Base-by-base conservation (phyloP, 1,140 invertebrate species). In the Triops cancriformis region DNA sequence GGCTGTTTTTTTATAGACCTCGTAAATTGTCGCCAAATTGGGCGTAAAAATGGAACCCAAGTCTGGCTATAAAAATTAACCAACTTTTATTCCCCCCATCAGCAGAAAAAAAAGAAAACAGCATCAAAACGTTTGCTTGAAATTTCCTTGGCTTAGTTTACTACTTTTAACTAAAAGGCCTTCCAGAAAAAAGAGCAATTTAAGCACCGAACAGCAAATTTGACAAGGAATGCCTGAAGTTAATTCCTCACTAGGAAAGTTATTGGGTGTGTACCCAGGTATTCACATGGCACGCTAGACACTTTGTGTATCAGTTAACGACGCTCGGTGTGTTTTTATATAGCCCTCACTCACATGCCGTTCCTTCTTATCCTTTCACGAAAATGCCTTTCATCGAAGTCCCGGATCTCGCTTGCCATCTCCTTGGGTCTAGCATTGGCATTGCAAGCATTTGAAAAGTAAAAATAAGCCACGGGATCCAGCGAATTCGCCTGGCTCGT, bases 1-100 rank as follows among this genome's bases (percentile, higher is more conserved):
- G 51, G 51, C 51, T 64, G 51, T 64, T 64, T 64, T 18, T 64
- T 64, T 64, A 64, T 64, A 64, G 51, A 64, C 51, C 51, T 64
- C 51, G 51, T 64, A 64, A 14, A 64, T 64, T 64, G 51, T 64
- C 51, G n/a, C 51, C 51, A 64, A n/a, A 64, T 64, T 64, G 51
- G 51, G 51, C 51, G 51, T 64, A 23, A 64, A 64, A 64, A 64
- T 64, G 51, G 51, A 23, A n/a, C 51, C 18, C 51, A 23, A 64
- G 51, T 64, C 51, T 18, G 5, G 51, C 51, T 14, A 64, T 64
- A 64, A 64, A 64, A 64, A 64, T 64, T 64, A 64, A 45, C 43
- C 43, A 45, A 64, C 51, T 64, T 64, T 64, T n/a, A 18, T 18
- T 23, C 18, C 51, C 23, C 51, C 23, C 14, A 23, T 14, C n/a